Evolutionary conservation across 2,888 invertebrate genomes (phyloP).

Genomic region (Eilema griseolum): DNA sequence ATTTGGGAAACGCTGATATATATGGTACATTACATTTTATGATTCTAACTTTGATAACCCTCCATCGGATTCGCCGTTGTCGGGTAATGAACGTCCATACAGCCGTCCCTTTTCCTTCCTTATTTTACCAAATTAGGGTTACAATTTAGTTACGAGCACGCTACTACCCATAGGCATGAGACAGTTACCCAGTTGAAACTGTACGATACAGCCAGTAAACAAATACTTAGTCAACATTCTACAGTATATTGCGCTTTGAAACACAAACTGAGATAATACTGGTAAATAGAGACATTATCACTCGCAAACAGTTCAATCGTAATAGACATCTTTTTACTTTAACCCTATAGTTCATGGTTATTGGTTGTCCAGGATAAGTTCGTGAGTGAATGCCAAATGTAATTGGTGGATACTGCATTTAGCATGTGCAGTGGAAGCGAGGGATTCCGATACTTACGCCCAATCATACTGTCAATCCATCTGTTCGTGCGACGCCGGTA

Average conservation of each 20-base stretch:
- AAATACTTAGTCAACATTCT: neutral
- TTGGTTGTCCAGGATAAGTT: slow-evolving; percentile 61
- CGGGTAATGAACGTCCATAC: too few relatives aligned
- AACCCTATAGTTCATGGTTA: slow-evolving; percentile 47
- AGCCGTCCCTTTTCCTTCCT: too few relatives aligned
- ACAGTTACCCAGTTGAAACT: neutral
- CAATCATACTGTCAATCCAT: slow-evolving; percentile 82
- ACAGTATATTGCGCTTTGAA: neutral
- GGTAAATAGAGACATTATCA: neutral
- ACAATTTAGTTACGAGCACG: neutral
- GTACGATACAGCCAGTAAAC: neutral
- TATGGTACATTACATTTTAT: too few relatives aligned
- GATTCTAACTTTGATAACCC: too few relatives aligned
- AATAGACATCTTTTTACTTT: slow-evolving; percentile 30
- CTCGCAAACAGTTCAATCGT: slow-evolving; percentile 32
- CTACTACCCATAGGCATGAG: neutral
- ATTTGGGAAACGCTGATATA: too few relatives aligned
- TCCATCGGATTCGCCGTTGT: too few relatives aligned
- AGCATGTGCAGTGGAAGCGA: slow-evolving; percentile 67
- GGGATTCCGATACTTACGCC: slow-evolving; percentile 71
- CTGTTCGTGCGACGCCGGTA: slow-evolving; percentile 54
- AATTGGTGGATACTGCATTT: slow-evolving; percentile 71
- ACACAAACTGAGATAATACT: slow-evolving; percentile 22
- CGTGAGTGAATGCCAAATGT: slow-evolving; percentile 79
- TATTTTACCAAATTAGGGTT: too few relatives aligned